Base-by-base conservation (phyloP, 2,113 vertebrate species). In the Struthidea cinerea region DNA sequence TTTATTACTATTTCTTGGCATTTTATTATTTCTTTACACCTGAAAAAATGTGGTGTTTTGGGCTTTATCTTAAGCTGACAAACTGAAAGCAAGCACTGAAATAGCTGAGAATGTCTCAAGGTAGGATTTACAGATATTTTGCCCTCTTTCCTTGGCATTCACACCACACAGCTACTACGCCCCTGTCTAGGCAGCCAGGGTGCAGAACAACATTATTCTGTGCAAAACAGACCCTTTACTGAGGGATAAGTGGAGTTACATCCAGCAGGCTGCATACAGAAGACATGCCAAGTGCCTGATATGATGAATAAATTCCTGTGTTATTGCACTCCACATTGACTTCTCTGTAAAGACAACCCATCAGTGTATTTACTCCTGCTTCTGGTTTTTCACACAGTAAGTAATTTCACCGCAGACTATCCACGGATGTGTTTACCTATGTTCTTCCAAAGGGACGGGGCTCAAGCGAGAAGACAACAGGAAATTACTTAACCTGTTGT, bases 61-160 rank as follows among this genome's bases (percentile, higher is more conserved):
- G 65, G 60, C n/a, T 90, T 90, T 84, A 50, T 78, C 76, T 89
- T 76, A 82, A 94, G 68, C 69, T 88, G 80, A 57, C 84, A 89
- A 86, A 57, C 86, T 75, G 49, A 93, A 90, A 88, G 52, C 50
- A 93, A 92, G 68, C 52, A 67, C 47, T 86, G 71, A 70, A 80
- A 80, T 64, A 71, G 32, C 68, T 12, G 13, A 88, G 32, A 71
- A 64, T 17, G 35, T 81, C 56, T 74, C 39, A 47, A 42, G 44
- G 52, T 13, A 64, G 61, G 61, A 84, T 84, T 87, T 95, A 41
- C 30, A 16, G 39, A 24, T 56, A 47, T 56, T 93, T 52, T 67
- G 13, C 42, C 56, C 50, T 56, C 47, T 39, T 74, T 53, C 41
- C 23, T 28, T 63, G 35, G 44, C 41, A 63, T 46, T 84, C 73